Conservation (phyloP, 2,797 vertebrate genomes). For the Rhynchonycteris naso region DNA sequence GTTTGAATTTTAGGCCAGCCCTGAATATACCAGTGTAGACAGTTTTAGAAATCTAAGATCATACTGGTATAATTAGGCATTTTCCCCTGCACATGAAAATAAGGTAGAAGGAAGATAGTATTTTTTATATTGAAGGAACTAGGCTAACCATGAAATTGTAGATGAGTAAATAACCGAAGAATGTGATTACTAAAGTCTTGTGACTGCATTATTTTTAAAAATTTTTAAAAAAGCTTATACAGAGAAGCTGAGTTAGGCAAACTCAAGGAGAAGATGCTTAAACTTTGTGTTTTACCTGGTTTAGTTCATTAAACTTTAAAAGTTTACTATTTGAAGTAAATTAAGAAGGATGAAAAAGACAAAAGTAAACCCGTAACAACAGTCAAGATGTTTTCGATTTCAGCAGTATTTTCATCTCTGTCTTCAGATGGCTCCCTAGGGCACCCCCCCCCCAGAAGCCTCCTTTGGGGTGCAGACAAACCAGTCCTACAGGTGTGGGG, state of each 20-base stretch:
- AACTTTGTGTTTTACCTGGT: not conserved
- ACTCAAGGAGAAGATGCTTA: conserved; percentile 1
- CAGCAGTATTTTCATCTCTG: not conserved
- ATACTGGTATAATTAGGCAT: not conserved
- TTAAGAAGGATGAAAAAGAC: not conserved
- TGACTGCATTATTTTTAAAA: conserved; percentile 40
- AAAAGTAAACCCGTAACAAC: not conserved
- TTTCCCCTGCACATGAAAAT: not conserved
- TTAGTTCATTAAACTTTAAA: conserved; percentile 39
- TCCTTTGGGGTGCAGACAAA: not conserved
- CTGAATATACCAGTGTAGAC: not conserved
- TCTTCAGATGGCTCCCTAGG: not conserved
- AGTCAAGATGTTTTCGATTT: not conserved
- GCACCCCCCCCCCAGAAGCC: not conserved
- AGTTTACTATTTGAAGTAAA: conserved; percentile 34
- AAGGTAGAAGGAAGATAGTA: not conserved
- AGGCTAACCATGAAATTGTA: not conserved
- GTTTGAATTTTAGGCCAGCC: not conserved
- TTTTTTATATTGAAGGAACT: not conserved
- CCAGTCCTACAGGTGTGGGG: not conserved
- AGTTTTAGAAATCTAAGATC: not conserved
- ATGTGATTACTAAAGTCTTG: not conserved
- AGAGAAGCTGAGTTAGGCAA: not conserved
- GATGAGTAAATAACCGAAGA: conserved; percentile 43
- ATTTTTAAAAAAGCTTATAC: not conserved